Percentiles rank a stretch among this genome's conserved stretches.
These are phyloP conservation scores for Rhineura floridana DNA, from an alignment of 2,113 vertebrate species.

Conservation along the genomic window DNA sequence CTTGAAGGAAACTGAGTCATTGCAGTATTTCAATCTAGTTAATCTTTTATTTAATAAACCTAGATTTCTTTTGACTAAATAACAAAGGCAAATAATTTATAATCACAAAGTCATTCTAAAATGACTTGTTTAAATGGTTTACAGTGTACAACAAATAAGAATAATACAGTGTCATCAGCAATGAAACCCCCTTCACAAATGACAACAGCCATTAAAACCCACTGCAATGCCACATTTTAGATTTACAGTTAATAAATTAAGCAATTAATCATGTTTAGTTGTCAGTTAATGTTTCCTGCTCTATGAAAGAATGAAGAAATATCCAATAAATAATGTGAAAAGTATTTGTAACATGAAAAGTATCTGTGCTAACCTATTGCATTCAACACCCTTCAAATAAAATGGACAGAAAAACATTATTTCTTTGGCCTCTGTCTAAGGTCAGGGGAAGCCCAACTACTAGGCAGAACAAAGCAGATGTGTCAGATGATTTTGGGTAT, in stretches of 20 bases:
- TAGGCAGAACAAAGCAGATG: too few relatives aligned
- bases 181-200: not conserved
- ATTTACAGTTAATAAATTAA: constrained; percentile 11
- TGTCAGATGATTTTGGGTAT: too few relatives aligned
- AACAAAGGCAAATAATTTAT: constrained; percentile 3
- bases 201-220: not conserved
- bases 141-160: constrained; percentile 1
- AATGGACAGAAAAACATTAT: not conserved
- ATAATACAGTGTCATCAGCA: not conserved
- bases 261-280: not conserved
- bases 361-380: not conserved
- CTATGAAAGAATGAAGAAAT: not conserved
- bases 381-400: not conserved
- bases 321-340: constrained; percentile 4
- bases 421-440: not conserved
- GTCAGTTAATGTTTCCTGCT: not conserved
- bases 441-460: too few relatives aligned
- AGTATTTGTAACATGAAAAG: constrained; percentile 5
- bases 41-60: not conserved
- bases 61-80: constrained; percentile 7
- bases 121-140: not conserved
- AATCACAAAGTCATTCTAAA: constrained; percentile 1
- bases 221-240: not conserved
- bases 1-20: not conserved
- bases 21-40: not conserved